phyloP scores from a whole-genome alignment of 2,113 vertebrate species.

The Perccottus glenii region DNA sequence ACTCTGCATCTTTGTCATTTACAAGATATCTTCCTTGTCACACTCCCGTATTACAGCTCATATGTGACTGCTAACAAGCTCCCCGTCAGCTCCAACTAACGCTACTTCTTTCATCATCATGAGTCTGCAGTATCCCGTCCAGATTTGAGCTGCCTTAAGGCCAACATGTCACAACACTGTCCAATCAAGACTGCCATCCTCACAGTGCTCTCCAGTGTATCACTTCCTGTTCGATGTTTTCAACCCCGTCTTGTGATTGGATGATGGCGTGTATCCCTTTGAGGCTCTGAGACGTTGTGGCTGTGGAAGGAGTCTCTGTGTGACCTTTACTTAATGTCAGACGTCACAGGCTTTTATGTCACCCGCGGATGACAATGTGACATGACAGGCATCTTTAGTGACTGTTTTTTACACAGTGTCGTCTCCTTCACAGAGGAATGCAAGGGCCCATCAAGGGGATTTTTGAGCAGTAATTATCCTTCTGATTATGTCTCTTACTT shows the following conservation, averaged over 20 bases:
- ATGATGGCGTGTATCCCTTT: slow-evolving; percentile 26
- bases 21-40: slow-evolving; percentile 12
- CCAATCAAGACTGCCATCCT: slow-evolving; percentile 28
- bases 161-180: slow-evolving; percentile 46
- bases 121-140: slow-evolving; percentile 39
- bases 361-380: slow-evolving; percentile 69
- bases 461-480: slow-evolving; percentile 56
- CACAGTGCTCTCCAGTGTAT: slow-evolving; percentile 40
- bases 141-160: slow-evolving; percentile 43
- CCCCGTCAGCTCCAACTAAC: slow-evolving; percentile 47
- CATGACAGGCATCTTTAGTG: slow-evolving; percentile 71
- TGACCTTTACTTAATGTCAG: slow-evolving; percentile 85
- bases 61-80: slow-evolving; percentile 49
- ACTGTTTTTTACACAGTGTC: slow-evolving; percentile 42
- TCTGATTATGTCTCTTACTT: slow-evolving; percentile 1
- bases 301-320: slow-evolving; percentile 67
- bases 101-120: slow-evolving; percentile 47
- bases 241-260: slow-evolving; percentile 22
- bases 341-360: slow-evolving; percentile 78
- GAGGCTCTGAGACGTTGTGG: slow-evolving; percentile 49
- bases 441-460: slow-evolving; percentile 57
- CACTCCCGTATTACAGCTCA: slow-evolving; percentile 23
- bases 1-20: slow-evolving; percentile 33
- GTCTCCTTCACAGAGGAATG: slow-evolving; percentile 51
- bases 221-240: slow-evolving; percentile 53